phyloP scores from a whole-genome alignment of 1,140 invertebrate genomes.

The Cotesia chilonis region DNA sequence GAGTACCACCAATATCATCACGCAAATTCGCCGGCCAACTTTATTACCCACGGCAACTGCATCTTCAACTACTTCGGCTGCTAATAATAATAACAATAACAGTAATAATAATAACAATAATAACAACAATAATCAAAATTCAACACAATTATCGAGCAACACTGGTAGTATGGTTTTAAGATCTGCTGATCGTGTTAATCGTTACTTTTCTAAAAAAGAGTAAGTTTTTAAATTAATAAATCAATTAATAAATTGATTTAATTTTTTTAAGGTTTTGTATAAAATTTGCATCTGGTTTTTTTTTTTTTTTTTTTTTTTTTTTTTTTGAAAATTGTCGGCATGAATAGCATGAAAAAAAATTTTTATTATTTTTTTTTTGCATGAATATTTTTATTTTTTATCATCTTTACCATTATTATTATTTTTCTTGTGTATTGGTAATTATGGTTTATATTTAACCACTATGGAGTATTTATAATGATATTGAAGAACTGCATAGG shows the following conservation, averaged over 20 bases:
- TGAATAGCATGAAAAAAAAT: too few relatives aligned
- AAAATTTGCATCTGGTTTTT: neutral
- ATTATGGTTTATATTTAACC: too few relatives aligned
- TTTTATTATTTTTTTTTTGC: too few relatives aligned
- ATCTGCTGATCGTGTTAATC: conserved; percentile 60
- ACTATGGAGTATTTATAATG: neutral
- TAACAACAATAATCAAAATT: conserved; percentile 21
- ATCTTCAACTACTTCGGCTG: too few relatives aligned
- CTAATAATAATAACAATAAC: too few relatives aligned
- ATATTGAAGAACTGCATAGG: neutral
- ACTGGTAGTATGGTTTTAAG: conserved; percentile 60
- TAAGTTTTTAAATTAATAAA: conserved; percentile 54
- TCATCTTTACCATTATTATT: too few relatives aligned
- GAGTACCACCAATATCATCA: conserved; percentile 3
- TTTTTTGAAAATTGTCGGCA: neutral
- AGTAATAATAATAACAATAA: too few relatives aligned
- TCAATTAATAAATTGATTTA: neutral
- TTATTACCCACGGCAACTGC: too few relatives aligned
- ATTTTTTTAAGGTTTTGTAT: neutral
- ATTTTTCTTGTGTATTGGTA: too few relatives aligned
- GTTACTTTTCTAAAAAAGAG: conserved; percentile 61
- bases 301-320: neutral
- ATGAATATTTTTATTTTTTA: too few relatives aligned
- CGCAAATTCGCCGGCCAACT: too few relatives aligned
- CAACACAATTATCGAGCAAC: conserved; percentile 49